Percentiles rank a stretch among this genome's conserved stretches.
Evolutionary conservation across 2,113 vertebrate genomes (phyloP).

Genomic region (Stigmatopora nigra): DNA sequence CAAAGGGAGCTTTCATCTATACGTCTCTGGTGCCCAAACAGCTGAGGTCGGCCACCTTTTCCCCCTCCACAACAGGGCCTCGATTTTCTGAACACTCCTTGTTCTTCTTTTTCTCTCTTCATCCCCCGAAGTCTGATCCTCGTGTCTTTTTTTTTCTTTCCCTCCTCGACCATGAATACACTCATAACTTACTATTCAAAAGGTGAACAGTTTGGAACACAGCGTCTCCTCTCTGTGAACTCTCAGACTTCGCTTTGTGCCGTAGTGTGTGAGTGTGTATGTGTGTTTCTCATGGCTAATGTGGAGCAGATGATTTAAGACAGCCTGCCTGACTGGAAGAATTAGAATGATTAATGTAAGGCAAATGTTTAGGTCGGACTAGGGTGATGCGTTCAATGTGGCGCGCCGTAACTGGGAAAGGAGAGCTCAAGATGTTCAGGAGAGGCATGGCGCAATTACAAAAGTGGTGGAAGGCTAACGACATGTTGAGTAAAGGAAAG

Average conservation of each 20-base stretch:
- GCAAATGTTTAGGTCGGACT: conserved; percentile 40
- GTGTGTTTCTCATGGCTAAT: conserved; percentile 53
- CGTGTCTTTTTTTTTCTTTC: conserved; percentile 24
- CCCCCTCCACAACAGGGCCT: conserved; percentile 33
- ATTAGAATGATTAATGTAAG: conserved; percentile 52
- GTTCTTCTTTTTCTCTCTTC: conserved; percentile 49
- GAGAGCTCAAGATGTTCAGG: conserved; percentile 1
- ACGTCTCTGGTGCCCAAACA: conserved; percentile 22
- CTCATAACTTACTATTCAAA: conserved; percentile 41
- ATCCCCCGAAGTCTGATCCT: conserved; percentile 48
- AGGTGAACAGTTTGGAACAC: conserved; percentile 60
- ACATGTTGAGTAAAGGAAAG: conserved; percentile 5
- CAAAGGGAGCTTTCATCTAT: conserved; percentile 28
- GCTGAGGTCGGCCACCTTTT: conserved; percentile 30
- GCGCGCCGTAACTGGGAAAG: neutral
- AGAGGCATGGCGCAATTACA: neutral
- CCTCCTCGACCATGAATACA: conserved; percentile 35
- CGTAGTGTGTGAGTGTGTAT: conserved; percentile 6
- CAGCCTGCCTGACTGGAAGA: conserved; percentile 45
- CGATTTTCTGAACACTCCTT: conserved; percentile 48
- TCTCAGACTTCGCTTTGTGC: conserved; percentile 42
- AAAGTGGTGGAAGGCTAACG: conserved; percentile 4
- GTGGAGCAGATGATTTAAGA: conserved; percentile 64
- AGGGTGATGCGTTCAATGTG: conserved; percentile 12
- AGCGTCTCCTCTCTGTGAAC: conserved; percentile 46